Base-by-base conservation (phyloP, 2,797 vertebrate species). In the Lindbergichthys nudifrons region DNA sequence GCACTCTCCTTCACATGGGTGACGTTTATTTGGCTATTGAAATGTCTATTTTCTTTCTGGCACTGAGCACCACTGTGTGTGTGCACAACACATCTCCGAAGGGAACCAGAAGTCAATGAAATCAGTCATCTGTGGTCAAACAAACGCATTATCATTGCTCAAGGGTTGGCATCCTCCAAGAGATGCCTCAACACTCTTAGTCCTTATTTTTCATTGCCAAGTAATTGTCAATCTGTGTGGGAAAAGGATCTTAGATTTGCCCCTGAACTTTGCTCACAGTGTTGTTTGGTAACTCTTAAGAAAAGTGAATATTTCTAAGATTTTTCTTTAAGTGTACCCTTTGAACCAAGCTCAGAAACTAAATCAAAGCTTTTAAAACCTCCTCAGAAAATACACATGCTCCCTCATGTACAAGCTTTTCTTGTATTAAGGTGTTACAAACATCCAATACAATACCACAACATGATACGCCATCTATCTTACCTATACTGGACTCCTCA, bases 401-500 rank as follows among this genome's bases (percentile, higher is more conserved):
- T 72, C 56, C 9, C 19, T 5, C 9, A 14, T 21, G 13, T 45
- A 51, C 21, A 16, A 32, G 18, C 7, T 39, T 70, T 73, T 50
- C 69, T 69, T 16, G 1, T 47, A 5, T 51, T 45, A 48, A 18
- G 30, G 16, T 18, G 13, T 36, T 15, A 48, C 15, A 42, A 3
- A 56, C 12, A 3, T 57, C 1, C 11, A 26, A 30, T 11, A 47
- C 15, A 50, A 11, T 39, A 42, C 19, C 12, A 51, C 23, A 50
- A 45, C 45, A 72, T 32, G 8, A 77, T 5, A 36, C 13, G 9
- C 16, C 14, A 16, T 43, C 7, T 50, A 2, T 66, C 88, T 90
- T 93, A 99, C 98, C 98, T 93, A 99, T 99, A 61, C 73, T 83
- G 75, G 96, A 95, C 90, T 99, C 98, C 2, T 99, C 97, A 32